Conservation (phyloP, 2,888 invertebrate genomes). For the Phymatocera aterrima region DNA sequence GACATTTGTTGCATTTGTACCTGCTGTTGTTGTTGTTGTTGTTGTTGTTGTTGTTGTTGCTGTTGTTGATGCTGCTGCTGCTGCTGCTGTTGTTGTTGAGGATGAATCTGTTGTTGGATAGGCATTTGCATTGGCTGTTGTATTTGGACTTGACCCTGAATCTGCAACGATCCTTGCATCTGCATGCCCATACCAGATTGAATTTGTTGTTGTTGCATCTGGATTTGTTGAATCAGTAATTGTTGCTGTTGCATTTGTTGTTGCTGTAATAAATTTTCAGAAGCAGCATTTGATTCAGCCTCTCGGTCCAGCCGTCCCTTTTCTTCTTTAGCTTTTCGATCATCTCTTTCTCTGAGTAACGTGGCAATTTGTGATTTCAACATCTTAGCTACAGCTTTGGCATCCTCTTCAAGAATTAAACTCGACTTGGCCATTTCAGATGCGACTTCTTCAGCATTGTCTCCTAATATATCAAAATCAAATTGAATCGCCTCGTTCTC, state of each 20-base stretch:
- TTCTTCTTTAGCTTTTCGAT: slow-evolving; percentile 76
- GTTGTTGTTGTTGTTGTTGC: no score
- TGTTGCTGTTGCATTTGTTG: slow-evolving; percentile 65
- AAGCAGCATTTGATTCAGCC: slow-evolving; percentile 60
- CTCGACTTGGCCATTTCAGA: slow-evolving; percentile 97
- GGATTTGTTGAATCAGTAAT: slow-evolving; percentile 45
- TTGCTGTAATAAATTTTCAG: slow-evolving; percentile 62
- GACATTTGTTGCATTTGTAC: slow-evolving; percentile 70
- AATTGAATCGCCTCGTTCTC: slow-evolving; percentile 99
- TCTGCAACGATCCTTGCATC: slow-evolving; percentile 57
- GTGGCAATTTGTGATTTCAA: slow-evolving; percentile 91
- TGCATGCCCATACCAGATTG: slow-evolving; percentile 58
- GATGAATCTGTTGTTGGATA: slow-evolving; percentile 59
- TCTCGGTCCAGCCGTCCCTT: slow-evolving; percentile 73
- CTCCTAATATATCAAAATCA: slow-evolving; percentile 94
- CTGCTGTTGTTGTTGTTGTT: slow-evolving; percentile 70
- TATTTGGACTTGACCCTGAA: slow-evolving; percentile 64
- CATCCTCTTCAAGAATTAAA: slow-evolving; percentile 96
- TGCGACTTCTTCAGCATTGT: slow-evolving; percentile 95
- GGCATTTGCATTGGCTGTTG: slow-evolving; percentile 58
- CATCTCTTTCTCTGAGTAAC: slow-evolving; percentile 81
- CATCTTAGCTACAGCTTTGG: slow-evolving; percentile 92
- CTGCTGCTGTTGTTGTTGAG: slow-evolving; percentile 55
- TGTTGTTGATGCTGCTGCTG: no score
- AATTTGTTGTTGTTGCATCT: slow-evolving; percentile 55